phyloP scores from a whole-genome alignment of 2,797 vertebrate genomes.

The Adelosebastes latens region DNA sequence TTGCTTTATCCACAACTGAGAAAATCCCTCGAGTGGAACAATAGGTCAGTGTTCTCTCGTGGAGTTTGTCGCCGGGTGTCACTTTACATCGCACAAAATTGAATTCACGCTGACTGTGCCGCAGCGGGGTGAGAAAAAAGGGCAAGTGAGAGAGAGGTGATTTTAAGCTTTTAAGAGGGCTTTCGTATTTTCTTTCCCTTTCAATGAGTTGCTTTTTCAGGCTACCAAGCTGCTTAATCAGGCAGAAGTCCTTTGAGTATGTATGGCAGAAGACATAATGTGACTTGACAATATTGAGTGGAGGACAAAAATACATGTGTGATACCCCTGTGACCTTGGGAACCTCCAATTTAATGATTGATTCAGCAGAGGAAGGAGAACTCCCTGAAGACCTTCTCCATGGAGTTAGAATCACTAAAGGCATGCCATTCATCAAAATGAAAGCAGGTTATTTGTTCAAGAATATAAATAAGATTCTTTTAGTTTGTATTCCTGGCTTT shows the following conservation, averaged over 20 bases:
- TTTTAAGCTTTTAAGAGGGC: constrained; percentile 19
- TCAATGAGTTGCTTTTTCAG: constrained; percentile 30
- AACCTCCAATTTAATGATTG: background rate
- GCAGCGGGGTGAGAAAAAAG: background rate
- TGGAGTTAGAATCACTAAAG: background rate
- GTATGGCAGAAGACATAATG: background rate
- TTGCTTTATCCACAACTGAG: background rate
- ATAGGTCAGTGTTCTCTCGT: constrained; percentile 11
- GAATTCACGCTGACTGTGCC: background rate
- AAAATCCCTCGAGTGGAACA: constrained; percentile 27
- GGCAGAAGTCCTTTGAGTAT: constrained; percentile 39
- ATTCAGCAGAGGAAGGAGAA: background rate
- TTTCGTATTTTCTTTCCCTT: constrained; percentile 21
- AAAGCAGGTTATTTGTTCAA: background rate
- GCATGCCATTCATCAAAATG: background rate
- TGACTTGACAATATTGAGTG: background rate
- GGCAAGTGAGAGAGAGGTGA: background rate
- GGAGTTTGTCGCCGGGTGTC: constrained; percentile 28
- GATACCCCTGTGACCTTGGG: background rate
- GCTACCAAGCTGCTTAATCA: constrained; percentile 39
- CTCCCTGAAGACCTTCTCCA: background rate
- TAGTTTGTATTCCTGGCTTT: background rate
- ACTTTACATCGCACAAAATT: constrained; percentile 29
- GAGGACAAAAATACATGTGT: background rate
- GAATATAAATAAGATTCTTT: background rate